Evolutionary conservation across 2,888 invertebrate genomes (phyloP).

Genomic region (Folsomia manolachei): DNA sequence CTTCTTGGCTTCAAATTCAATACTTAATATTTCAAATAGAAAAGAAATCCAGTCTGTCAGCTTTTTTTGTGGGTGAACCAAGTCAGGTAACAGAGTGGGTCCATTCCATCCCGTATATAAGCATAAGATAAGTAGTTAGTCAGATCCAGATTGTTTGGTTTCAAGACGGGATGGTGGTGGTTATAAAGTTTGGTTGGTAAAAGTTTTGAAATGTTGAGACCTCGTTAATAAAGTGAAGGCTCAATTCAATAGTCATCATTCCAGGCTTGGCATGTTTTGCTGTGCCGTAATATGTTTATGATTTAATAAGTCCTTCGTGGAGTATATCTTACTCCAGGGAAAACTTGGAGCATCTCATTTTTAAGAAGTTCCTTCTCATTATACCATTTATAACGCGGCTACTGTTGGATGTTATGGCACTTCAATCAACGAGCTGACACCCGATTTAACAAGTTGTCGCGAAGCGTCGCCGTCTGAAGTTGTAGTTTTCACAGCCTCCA

Average conservation of each 20-base stretch:
- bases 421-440: constrained; percentile 7
- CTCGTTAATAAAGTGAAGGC: constrained; percentile 7
- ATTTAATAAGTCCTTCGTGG: neutral
- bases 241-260: constrained; percentile 2
- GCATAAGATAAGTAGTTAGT: neutral
- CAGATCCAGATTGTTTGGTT: constrained; percentile 8
- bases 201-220: neutral
- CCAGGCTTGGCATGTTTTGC: neutral
- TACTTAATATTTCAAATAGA: neutral
- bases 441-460: constrained; percentile 8
- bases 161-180: no score
- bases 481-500: no score
- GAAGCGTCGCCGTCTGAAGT: neutral
- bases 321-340: no score
- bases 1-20: no score
- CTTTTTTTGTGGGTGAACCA: constrained; percentile 2
- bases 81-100: neutral
- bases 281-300: neutral
- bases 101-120: no score
- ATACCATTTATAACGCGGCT: neutral
- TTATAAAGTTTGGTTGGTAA: no score
- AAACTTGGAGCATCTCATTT: no score
- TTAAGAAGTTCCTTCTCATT: neutral
- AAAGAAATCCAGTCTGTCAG: constrained; percentile 5
- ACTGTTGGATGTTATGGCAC: constrained; percentile 16